A percentile compares a stretch with the other conserved stretches of the same genome.
Evolutionary conservation across 2,888 invertebrate species (phyloP).

Genomic region (Sipha maydis): DNA sequence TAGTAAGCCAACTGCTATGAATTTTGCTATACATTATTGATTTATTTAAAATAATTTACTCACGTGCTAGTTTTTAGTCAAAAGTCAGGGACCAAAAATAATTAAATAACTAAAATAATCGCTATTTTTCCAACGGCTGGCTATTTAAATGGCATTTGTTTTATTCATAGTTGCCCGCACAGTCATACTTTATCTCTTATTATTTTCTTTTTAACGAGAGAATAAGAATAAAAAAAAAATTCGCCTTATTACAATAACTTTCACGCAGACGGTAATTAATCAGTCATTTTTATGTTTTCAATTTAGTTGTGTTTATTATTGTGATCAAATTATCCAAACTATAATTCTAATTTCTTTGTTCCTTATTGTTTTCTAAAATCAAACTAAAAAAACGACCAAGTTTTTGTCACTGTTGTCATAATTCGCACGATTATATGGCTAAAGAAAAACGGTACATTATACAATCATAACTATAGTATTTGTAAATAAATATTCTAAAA

Average conservation of each 20-base stretch:
- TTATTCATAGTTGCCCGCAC: neutral
- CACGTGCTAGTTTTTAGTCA: neutral
- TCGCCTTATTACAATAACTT: neutral
- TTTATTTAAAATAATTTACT: no score
- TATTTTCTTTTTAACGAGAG: constrained; percentile 31
- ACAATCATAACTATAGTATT: no score
- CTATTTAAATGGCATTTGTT: neutral
- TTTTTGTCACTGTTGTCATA: neutral
- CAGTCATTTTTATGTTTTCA: neutral
- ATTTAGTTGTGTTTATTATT: constrained; percentile 12
- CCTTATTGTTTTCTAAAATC: neutral
- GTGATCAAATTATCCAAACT: constrained; percentile 1
- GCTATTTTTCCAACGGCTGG: neutral
- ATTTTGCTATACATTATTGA: no score
- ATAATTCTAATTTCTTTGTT: neutral
- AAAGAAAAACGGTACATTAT: no score
- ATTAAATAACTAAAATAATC: neutral
- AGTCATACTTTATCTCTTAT: neutral
- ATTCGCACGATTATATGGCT: neutral
- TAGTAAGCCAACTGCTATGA: no score
- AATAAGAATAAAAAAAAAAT: neutral
- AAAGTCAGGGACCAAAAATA: neutral
- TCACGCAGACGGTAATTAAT: constrained; percentile 3
- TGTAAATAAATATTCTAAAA: no score
- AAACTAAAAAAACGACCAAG: neutral